Percentiles rank a stretch among this genome's conserved stretches.
These are phyloP conservation scores for Brachionus rotundiformis DNA, from an alignment of 1,140 invertebrate species.

Conservation along the genomic window DNA sequence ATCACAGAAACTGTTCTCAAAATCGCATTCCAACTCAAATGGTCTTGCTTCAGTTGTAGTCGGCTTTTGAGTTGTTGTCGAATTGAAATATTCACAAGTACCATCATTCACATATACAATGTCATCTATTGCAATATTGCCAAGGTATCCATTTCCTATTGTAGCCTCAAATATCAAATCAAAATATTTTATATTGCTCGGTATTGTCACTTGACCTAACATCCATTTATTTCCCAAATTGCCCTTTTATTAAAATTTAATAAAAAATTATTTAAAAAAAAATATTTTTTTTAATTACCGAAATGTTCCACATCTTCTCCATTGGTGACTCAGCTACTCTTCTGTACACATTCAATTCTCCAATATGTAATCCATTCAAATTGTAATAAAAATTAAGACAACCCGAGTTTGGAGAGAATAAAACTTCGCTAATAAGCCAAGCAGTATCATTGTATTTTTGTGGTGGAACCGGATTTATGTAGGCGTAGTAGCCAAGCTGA, in stretches of 20 bases:
- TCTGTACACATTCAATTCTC: constrained; percentile 57
- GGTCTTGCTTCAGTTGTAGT: neutral
- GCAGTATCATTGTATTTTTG: constrained; percentile 18
- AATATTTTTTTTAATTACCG: neutral
- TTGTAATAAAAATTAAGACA: constrained; percentile 57
- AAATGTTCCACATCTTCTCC: constrained; percentile 11
- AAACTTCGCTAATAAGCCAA: constrained; percentile 47
- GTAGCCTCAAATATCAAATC: constrained; percentile 42
- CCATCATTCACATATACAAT: constrained; percentile 14
- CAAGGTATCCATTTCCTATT: neutral
- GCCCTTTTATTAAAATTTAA: constrained; percentile 13
- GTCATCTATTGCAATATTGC: constrained; percentile 45
- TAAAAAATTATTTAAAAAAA: constrained; percentile 6
- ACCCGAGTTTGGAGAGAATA: constrained; percentile 52
- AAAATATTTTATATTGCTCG: neutral
- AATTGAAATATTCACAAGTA: constrained; percentile 25
- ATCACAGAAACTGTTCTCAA: constrained; percentile 47
- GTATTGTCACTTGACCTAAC: constrained; percentile 1
- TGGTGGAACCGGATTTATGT: constrained; percentile 52
- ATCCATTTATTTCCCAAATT: constrained; percentile 37
- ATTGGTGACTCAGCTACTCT: neutral
- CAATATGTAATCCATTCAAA: constrained; percentile 59
- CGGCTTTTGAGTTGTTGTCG: constrained; percentile 38
- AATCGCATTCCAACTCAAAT: neutral
- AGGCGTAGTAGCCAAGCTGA: constrained; percentile 53